These are phyloP conservation scores for Mugil cephalus DNA, from an alignment of 2,113 vertebrate species.

Conservation along the genomic window DNA sequence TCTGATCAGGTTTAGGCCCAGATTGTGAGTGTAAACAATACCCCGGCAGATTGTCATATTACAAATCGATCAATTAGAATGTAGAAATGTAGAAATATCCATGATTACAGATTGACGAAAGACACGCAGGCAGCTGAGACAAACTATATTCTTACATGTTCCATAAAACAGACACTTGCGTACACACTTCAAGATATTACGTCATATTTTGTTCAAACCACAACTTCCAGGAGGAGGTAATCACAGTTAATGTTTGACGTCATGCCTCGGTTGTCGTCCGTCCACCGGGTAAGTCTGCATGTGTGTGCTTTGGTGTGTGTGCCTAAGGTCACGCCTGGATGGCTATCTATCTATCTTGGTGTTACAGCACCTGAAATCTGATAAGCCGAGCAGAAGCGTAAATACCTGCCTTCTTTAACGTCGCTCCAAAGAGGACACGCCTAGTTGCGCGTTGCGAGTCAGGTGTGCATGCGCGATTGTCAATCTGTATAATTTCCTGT, in stretches of 20 bases:
- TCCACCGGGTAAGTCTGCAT: constrained; percentile 34
- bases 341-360: constrained; percentile 83
- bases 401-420: constrained; percentile 81
- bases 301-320: constrained; percentile 43
- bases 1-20: constrained; percentile 37
- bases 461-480: not conserved
- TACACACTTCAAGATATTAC: not conserved
- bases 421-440: constrained; percentile 66
- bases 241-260: constrained; percentile 52
- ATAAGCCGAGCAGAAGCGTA: constrained; percentile 78
- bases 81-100: constrained; percentile 16
- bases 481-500: constrained; percentile 18
- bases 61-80: constrained; percentile 48
- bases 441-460: constrained; percentile 32
- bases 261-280: constrained; percentile 44
- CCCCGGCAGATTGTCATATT: constrained; percentile 43
- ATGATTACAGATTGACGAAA: constrained; percentile 32
- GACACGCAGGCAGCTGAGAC: not conserved
- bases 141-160: not conserved
- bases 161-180: not conserved
- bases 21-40: constrained; percentile 40
- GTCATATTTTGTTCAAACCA: constrained; percentile 4
- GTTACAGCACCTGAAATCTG: constrained; percentile 81
- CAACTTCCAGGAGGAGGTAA: constrained; percentile 37
- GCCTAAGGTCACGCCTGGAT: constrained; percentile 82